phyloP scores from a whole-genome alignment of 2,888 invertebrate species.

The Nycteola revayana region DNA sequence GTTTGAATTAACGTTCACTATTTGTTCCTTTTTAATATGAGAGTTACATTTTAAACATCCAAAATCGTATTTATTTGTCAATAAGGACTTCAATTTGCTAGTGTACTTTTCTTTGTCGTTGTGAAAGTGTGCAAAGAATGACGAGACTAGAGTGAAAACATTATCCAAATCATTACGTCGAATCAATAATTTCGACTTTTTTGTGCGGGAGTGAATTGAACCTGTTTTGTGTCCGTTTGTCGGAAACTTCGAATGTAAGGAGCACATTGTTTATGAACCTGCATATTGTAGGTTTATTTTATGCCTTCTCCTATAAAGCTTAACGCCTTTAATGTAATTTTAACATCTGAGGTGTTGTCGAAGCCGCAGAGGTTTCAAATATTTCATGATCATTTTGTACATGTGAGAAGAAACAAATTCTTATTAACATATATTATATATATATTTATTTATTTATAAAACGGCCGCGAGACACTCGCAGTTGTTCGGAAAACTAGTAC shows the following conservation, averaged over 20 bases:
- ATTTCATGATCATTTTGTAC: constrained; percentile 27
- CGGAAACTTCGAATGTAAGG: constrained; percentile 57
- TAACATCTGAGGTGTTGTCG: constrained; percentile 35
- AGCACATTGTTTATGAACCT: constrained; percentile 65
- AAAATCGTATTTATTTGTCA: constrained; percentile 53
- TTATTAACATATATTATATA: constrained; percentile 11
- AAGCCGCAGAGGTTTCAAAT: constrained; percentile 29
- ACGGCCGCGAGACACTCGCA: too few species aligned
- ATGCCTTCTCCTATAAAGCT: constrained; percentile 47
- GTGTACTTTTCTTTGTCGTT: constrained; percentile 67
- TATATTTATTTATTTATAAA: too few species aligned
- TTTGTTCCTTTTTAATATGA: constrained; percentile 46
- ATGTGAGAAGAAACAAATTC: constrained; percentile 18
- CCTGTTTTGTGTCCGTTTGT: constrained; percentile 53
- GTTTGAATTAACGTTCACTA: constrained; percentile 46
- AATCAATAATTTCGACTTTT: constrained; percentile 50
- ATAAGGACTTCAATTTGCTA: constrained; percentile 71
- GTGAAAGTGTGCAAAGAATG: constrained; percentile 68
- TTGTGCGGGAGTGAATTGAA: constrained; percentile 63
- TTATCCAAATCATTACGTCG: constrained; percentile 49
- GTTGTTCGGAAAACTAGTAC: too few species aligned
- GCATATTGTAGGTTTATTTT: constrained; percentile 71
- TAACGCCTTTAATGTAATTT: constrained; percentile 42
- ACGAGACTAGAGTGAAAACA: constrained; percentile 56
- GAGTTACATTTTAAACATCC: constrained; percentile 36